These are phyloP conservation scores for Ennomos fuscantarius DNA, from an alignment of 2,888 invertebrate genomes.

Conservation along the genomic window DNA sequence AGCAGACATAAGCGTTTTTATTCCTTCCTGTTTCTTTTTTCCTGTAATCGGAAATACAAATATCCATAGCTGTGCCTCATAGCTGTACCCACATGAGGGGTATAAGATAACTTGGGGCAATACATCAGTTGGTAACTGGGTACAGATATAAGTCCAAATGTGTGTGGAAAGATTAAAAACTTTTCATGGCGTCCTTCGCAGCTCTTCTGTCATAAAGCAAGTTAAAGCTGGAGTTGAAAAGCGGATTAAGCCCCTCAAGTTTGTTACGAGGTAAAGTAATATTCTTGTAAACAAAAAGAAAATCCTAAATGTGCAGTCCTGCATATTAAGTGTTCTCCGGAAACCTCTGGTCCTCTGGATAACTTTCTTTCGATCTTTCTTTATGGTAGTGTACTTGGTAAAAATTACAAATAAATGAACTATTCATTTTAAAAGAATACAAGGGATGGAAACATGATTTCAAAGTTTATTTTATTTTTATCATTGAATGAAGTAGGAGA, in stretches of 20 bases:
- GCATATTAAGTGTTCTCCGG: slow-evolving; percentile 63
- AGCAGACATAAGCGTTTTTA: slow-evolving; percentile 59
- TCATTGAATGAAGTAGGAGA: too few relatives aligned
- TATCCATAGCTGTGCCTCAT: slow-evolving; percentile 14
- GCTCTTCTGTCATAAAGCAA: slow-evolving; percentile 78
- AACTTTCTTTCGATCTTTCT: slow-evolving; percentile 50
- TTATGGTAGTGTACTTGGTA: slow-evolving; percentile 13
- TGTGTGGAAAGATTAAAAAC: slow-evolving; percentile 72
- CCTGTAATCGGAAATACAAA: slow-evolving; percentile 36
- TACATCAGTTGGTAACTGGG: slow-evolving; percentile 13
- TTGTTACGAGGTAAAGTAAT: slow-evolving; percentile 78
- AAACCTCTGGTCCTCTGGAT: slow-evolving; percentile 58
- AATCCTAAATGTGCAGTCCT: slow-evolving; percentile 59
- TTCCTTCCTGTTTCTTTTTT: slow-evolving; percentile 62
- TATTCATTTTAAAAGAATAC: too few relatives aligned
- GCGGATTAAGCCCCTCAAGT: slow-evolving; percentile 80
- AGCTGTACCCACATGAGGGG: slow-evolving; percentile 9
- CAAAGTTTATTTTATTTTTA: too few relatives aligned
- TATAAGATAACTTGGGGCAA: slow-evolving; percentile 39
- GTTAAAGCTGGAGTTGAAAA: slow-evolving; percentile 73
- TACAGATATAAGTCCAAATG: slow-evolving; percentile 17
- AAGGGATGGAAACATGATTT: too few relatives aligned
- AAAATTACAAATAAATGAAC: too few relatives aligned
- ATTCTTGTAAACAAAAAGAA: slow-evolving; percentile 69
- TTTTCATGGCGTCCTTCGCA: slow-evolving; percentile 68